phyloP scores from a whole-genome alignment of 2,888 invertebrate species.

The Phania funesta region DNA sequence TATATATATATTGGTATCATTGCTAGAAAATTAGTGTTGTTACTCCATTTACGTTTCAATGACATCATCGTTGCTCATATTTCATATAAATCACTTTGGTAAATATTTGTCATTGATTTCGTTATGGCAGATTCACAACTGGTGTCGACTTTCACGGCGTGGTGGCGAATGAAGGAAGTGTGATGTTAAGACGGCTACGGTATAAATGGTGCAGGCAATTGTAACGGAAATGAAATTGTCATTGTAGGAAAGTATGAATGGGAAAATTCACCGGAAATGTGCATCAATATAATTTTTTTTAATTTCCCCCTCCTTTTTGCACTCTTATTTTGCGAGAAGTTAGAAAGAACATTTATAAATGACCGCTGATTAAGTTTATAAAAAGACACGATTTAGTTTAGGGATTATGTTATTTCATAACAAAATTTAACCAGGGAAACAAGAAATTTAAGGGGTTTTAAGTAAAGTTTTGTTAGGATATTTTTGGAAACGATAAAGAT shows the following conservation, averaged over 20 bases:
- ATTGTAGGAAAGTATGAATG: conserved; percentile 41
- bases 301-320: not conserved
- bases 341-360: not conserved
- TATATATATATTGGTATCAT: not conserved
- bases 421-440: too few species aligned
- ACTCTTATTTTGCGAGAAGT: too few species aligned
- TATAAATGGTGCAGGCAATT: not conserved
- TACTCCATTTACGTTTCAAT: conserved; percentile 16
- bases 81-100: conserved; percentile 66
- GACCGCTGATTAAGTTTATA: conserved; percentile 7
- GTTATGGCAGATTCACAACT: conserved; percentile 58
- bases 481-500: too few species aligned
- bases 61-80: conserved; percentile 50
- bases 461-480: too few species aligned
- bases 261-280: conserved; percentile 56
- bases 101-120: conserved; percentile 66
- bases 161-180: not conserved
- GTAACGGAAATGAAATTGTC: conserved; percentile 52
- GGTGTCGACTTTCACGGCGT: conserved; percentile 46
- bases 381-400: not conserved
- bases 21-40: not conserved
- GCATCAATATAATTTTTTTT: conserved; percentile 61
- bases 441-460: too few species aligned
- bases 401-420: too few species aligned
- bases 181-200: conserved; percentile 14